A percentile compares a stretch with the other conserved stretches of the same genome.
phyloP scores from a whole-genome alignment of 1,140 invertebrate genomes.

The Neodiprion pinetum region DNA sequence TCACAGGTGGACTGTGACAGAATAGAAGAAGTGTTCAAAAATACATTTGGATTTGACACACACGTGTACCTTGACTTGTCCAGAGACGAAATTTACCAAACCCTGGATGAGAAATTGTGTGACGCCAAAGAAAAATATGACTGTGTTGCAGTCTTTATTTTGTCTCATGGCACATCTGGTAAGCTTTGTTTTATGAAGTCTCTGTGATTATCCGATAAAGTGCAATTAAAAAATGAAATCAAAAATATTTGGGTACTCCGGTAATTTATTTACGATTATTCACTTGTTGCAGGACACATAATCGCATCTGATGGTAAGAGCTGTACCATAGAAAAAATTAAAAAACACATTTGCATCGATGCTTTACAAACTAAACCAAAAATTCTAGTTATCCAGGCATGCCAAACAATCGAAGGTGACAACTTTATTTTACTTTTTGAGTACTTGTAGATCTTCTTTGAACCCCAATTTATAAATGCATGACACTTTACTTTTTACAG shows the following conservation, averaged over 20 bases:
- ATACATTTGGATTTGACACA: conserved; percentile 31
- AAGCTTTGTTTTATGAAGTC: background rate
- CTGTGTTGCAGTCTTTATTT: conserved; percentile 41
- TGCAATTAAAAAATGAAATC: background rate
- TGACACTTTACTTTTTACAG: background rate
- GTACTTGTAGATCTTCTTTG: background rate
- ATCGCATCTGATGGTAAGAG: conserved; percentile 33
- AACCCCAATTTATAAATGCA: conserved; percentile 7
- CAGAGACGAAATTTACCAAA: conserved; percentile 25
- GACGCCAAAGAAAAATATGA: conserved; percentile 27
- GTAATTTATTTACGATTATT: conserved; percentile 16
- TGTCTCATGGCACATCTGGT: conserved; percentile 42
- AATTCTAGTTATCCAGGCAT: conserved; percentile 44
- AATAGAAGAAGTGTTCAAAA: conserved; percentile 33
- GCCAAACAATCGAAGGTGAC: conserved; percentile 31
- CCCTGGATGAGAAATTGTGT: conserved; percentile 26
- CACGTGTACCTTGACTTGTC: conserved; percentile 21
- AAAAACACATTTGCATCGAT: conserved; percentile 27
- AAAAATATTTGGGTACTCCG: conserved; percentile 15
- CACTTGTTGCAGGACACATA: conserved; percentile 27
- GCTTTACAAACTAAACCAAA: conserved; percentile 38
- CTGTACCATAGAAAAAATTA: conserved; percentile 30
- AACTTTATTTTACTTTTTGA: conserved; percentile 17
- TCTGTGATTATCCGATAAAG: background rate
- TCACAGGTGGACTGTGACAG: conserved; percentile 23